Percentiles rank a stretch among this genome's conserved stretches.
Evolutionary conservation across 2,888 invertebrate genomes (phyloP).

Genomic region (Synergus laeviventris): DNA sequence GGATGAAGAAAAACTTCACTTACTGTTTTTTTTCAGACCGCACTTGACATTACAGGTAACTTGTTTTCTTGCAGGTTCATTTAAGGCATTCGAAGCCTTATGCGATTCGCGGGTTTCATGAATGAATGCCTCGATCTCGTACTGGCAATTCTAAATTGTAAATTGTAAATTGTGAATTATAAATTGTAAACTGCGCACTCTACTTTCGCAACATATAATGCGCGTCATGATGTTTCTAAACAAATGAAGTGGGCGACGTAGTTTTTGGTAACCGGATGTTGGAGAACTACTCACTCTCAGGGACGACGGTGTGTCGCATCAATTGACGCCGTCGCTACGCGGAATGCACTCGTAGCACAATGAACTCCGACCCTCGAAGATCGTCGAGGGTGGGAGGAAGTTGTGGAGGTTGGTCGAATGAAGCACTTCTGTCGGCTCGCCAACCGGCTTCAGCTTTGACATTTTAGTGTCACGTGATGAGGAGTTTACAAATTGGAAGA

Average conservation of each 20-base stretch:
- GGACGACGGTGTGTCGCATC: constrained; percentile 51
- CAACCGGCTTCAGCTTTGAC: constrained; percentile 36
- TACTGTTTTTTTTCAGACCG: background rate
- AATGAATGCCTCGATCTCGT: background rate
- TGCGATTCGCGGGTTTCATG: background rate
- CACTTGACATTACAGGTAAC: background rate
- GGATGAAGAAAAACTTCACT: constrained; percentile 26
- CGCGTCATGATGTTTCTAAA: constrained; percentile 8
- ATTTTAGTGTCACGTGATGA: constrained; percentile 13
- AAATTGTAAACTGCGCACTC: too few relatives aligned
- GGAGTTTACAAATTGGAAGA: constrained; percentile 36
- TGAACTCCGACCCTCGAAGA: constrained; percentile 70
- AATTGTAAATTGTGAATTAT: background rate
- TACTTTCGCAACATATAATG: background rate
- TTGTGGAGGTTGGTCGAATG: constrained; percentile 36
- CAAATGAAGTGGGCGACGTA: constrained; percentile 12
- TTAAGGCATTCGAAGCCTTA: background rate
- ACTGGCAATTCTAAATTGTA: background rate
- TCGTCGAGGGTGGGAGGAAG: constrained; percentile 38
- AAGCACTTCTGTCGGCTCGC: constrained; percentile 34
- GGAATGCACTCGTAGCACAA: constrained; percentile 63
- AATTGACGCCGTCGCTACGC: constrained; percentile 46
- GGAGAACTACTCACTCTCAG: constrained; percentile 44
- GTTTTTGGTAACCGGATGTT: constrained; percentile 37
- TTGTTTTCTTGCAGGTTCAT: constrained; percentile 5